Evolutionary conservation across 23 tunicate species (phyloP).

Genomic region (Trididemnum clinides): DNA sequence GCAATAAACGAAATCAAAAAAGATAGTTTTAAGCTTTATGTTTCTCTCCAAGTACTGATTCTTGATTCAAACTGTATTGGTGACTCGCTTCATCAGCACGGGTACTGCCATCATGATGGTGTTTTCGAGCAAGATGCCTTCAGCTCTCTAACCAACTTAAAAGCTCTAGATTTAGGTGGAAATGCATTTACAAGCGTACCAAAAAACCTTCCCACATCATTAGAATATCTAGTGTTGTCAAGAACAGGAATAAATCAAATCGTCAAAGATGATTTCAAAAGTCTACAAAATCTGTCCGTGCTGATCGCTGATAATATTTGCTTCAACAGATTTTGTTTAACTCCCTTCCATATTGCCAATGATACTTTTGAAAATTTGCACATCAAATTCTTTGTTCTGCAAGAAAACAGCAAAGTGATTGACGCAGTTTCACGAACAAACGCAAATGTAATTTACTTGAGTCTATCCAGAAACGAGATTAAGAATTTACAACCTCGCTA

Average conservation of each 20-base stretch:
- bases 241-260: neutral
- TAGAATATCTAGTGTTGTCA: neutral
- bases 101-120: neutral
- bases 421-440: neutral
- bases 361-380: neutral
- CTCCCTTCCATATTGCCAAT: neutral
- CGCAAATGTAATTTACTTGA: neutral
- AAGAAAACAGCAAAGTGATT: neutral
- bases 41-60: neutral
- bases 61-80: neutral
- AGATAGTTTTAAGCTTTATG: neutral
- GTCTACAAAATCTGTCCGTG: neutral
- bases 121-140: neutral
- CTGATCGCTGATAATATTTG: neutral
- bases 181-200: neutral
- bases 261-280: neutral
- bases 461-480: neutral
- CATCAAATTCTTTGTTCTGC: neutral
- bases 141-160: neutral
- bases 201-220: neutral
- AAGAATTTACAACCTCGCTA: neutral
- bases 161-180: neutral
- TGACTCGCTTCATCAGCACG: neutral
- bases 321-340: neutral
- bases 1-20: neutral